Base-by-base conservation (phyloP, 2,113 vertebrate species). In the Lamprotornis superbus region DNA sequence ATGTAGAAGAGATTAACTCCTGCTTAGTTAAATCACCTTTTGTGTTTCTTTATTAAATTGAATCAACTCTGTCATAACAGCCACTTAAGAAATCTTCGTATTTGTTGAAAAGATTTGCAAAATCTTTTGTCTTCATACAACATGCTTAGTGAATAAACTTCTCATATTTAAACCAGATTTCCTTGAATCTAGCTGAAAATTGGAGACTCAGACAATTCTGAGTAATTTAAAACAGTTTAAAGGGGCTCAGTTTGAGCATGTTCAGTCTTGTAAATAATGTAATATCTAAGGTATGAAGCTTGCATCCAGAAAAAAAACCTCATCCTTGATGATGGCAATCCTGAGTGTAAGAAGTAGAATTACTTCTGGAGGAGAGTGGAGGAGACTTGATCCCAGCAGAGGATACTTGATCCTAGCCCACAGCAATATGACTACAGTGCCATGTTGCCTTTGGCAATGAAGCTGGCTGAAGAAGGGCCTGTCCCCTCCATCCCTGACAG, bases 31-130 rank as follows among this genome's bases (percentile, higher is more conserved):
- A 91, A 94, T 74, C 2, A 0, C 40, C 65, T 89, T 56, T 52
- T 87, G 10, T 89, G 28, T 60, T 90, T 89, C 30, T n/a, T 84
- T 85, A 93, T 82, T 87, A 93, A 93, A 89, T 9, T 50, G 50
- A 94, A 93, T 23, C 16, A 71, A 46, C 33, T 87, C 13, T 78
- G 37, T 93, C 57, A 3, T 42, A 69, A 88, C 21, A 71, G 13
- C 3, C 39, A 83, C 33, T 20, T 39, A 63, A 78, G 19, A 75
- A 90, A 82, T 24, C 10, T 79, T 76, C 3, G 0, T 78, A 52
- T 76, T 91, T 74, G 33, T 61, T 67, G 49, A 93, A 90, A 69
- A 79, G 47, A 83, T 81, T 74, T 86, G 71, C 44, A 88, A 61
- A 83, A 77, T 19, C 39, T 59, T 87, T 76, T 75, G 49, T 28